Percentiles rank a stretch among this genome's conserved stretches.
phyloP scores from a whole-genome alignment of 30 jellyfish, hydroid and myxozoan species.

The Sanderia malayensis region DNA sequence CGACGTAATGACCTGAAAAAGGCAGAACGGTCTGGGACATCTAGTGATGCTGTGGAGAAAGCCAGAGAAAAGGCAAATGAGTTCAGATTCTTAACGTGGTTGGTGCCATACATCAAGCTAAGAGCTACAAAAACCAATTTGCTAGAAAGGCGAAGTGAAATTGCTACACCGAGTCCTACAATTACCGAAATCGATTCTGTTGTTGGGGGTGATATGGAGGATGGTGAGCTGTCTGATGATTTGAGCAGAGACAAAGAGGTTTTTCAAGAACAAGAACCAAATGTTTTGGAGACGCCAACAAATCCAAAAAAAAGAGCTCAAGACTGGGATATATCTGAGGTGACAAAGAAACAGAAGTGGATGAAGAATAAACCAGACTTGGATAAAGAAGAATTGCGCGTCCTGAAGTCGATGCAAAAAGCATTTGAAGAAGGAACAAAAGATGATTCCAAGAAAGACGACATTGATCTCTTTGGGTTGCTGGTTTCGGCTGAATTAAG shows the following conservation, averaged over 20 bases:
- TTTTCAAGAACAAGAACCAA: neutral
- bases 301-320: neutral
- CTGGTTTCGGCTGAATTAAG: conserved; percentile 24
- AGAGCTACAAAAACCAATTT: conserved; percentile 18
- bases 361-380: conserved; percentile 5
- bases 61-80: conserved; percentile 25
- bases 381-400: conserved; percentile 15
- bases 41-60: neutral
- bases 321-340: neutral
- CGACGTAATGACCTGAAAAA: conserved; percentile 16
- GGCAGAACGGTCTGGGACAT: conserved; percentile 27
- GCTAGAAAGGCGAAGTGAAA: neutral
- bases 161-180: conserved; percentile 5
- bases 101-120: conserved; percentile 23
- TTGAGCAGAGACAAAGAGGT: neutral
- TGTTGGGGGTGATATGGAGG: neutral
- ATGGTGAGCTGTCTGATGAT: neutral
- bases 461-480: conserved; percentile 26
- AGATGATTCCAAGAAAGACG: neutral
- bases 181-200: neutral
- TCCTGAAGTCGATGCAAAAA: conserved; percentile 3
- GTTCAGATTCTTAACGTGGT: conserved; percentile 33
- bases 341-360: conserved; percentile 33
- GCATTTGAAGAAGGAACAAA: conserved; percentile 11
- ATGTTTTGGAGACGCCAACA: neutral